A percentile compares a stretch with the other conserved stretches of the same genome.
Conservation (phyloP, 2,888 invertebrate genomes). For the Macroteleia sp. region DNA sequence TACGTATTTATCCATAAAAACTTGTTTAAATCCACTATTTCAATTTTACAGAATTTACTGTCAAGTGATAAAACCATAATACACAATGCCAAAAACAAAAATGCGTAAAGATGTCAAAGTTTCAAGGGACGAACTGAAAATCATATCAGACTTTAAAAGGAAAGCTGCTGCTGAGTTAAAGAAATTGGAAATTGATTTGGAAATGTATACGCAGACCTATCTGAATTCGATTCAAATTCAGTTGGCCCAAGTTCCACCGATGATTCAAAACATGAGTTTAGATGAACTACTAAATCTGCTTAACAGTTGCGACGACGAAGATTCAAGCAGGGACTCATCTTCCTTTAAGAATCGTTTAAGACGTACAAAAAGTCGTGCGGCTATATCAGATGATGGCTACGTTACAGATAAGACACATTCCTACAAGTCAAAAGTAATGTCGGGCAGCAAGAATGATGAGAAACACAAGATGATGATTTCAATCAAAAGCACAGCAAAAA, state of each 20-base stretch:
- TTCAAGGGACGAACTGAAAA: slow-evolving; percentile 14
- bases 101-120: background rate
- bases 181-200: slow-evolving; percentile 30
- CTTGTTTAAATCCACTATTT: no score
- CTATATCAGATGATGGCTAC: slow-evolving; percentile 42
- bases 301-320: slow-evolving; percentile 3
- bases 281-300: background rate
- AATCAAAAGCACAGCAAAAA: background rate
- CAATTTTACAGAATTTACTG: background rate
- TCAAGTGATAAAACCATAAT: no score
- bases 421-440: slow-evolving; percentile 8
- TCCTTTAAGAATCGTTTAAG: background rate
- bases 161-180: slow-evolving; percentile 19
- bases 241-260: slow-evolving; percentile 27
- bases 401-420: slow-evolving; percentile 37
- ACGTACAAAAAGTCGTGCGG: background rate
- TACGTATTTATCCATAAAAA: background rate
- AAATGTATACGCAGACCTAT: slow-evolving; percentile 17
- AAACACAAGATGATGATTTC: slow-evolving; percentile 1
- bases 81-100: slow-evolving; percentile 15
- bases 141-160: slow-evolving; percentile 31
- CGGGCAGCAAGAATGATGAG: background rate
- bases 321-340: slow-evolving; percentile 19
- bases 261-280: slow-evolving; percentile 38
- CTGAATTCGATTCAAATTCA: slow-evolving; percentile 25